phyloP scores from a whole-genome alignment of 2,888 invertebrate species.

The Dromius quadrimaculatus region DNA sequence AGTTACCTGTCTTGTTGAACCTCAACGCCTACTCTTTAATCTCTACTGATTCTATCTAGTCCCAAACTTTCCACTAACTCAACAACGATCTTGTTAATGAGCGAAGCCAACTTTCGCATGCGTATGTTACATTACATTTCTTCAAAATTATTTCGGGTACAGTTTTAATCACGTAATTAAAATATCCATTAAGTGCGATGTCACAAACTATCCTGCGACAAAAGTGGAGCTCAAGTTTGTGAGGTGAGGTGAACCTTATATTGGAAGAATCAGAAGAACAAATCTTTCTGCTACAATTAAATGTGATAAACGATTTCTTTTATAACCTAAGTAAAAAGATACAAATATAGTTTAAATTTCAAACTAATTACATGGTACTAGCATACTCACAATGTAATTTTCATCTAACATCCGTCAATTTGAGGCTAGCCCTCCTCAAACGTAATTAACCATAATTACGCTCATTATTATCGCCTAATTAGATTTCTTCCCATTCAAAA shows the following conservation, averaged over 20 bases:
- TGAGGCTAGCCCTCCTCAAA: conserved; percentile 21
- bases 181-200: conserved; percentile 49
- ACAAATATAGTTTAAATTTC: conserved; percentile 9
- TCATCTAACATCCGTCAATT: conserved; percentile 17
- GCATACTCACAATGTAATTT: conserved; percentile 21
- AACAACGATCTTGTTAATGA: conserved; percentile 46
- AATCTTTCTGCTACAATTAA: conserved; percentile 23
- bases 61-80: conserved; percentile 38
- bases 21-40: not conserved
- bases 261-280: too few species aligned
- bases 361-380: conserved; percentile 22
- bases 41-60: conserved; percentile 32
- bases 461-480: conserved; percentile 41
- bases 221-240: too few species aligned
- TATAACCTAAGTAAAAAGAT: too few species aligned
- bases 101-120: conserved; percentile 39
- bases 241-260: too few species aligned
- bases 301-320: too few species aligned
- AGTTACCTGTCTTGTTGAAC: not conserved
- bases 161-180: conserved; percentile 50
- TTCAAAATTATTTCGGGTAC: conserved; percentile 46
- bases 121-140: conserved; percentile 47
- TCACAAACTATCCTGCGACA: conserved; percentile 29
- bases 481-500: conserved; percentile 38
- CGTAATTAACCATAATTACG: conserved; percentile 42